phyloP scores from a whole-genome alignment of 2,888 invertebrate species.

The Lumbricus terrestris region DNA sequence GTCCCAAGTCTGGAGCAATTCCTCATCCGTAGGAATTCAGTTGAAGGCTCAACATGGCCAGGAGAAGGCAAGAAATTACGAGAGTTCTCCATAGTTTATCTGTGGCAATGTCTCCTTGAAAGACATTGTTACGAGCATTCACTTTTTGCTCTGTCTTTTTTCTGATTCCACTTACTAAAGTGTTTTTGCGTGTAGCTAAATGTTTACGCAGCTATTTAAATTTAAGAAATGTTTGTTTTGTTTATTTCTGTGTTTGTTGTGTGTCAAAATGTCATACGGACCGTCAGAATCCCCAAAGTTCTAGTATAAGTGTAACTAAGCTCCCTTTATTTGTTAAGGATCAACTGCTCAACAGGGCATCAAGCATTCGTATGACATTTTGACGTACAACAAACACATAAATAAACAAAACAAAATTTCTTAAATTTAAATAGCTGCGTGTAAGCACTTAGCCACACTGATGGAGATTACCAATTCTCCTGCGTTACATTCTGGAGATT shows the following conservation, averaged over 20 bases:
- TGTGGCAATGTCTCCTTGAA: background rate
- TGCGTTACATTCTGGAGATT: background rate
- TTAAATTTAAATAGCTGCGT: too few species aligned
- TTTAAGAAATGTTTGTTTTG: background rate
- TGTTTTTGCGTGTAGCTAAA: background rate
- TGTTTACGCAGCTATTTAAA: background rate
- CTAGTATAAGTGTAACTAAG: too few species aligned
- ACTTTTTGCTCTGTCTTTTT: background rate
- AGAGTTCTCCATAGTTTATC: background rate
- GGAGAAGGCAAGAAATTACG: background rate
- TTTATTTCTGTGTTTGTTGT: background rate
- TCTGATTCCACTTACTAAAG: background rate
- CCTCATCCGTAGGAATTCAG: too few species aligned
- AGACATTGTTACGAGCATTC: background rate
- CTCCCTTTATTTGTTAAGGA: too few species aligned
- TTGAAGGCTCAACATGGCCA: background rate
- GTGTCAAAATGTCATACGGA: background rate
- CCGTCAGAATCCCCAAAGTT: too few species aligned
- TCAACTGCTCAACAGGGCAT: too few species aligned
- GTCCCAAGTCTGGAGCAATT: background rate
- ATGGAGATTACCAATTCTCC: too few species aligned
- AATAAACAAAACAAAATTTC: too few species aligned
- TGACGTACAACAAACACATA: too few species aligned
- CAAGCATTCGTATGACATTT: too few species aligned
- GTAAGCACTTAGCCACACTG: too few species aligned